Conservation (phyloP, 2,888 invertebrate species). For the Drosophila vallismaia region DNA sequence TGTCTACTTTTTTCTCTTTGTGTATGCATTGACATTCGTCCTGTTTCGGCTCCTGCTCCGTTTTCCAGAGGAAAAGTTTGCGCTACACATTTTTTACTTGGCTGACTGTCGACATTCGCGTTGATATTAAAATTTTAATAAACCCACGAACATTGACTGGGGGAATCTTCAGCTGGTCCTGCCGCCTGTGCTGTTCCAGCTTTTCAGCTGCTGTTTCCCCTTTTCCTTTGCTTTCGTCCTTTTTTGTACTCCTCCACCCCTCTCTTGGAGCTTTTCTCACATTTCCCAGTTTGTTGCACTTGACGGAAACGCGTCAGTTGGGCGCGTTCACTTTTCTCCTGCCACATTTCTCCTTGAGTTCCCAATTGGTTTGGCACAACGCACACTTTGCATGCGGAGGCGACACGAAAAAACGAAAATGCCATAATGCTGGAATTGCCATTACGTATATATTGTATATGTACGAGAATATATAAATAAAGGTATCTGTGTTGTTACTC, state of each 20-base stretch:
- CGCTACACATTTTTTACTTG: conserved; percentile 75
- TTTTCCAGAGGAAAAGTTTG: conserved; percentile 51
- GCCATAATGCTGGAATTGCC: conserved; percentile 63
- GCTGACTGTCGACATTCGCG: conserved; percentile 74
- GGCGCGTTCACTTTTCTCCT: conserved; percentile 14
- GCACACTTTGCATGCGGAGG: conserved; percentile 71
- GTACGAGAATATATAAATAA: neutral
- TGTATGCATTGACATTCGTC: conserved; percentile 70
- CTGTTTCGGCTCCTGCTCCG: conserved; percentile 37
- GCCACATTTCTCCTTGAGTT: conserved; percentile 4
- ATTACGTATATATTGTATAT: conserved; percentile 1
- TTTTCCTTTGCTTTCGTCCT: neutral
- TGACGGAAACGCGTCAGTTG: conserved; percentile 77
- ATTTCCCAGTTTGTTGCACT: conserved; percentile 70
- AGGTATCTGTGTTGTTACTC: neutral
- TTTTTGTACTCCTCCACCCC: too few relatives aligned
- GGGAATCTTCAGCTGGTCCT: conserved; percentile 45
- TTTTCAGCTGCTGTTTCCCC: conserved; percentile 4
- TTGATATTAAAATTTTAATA: conserved; percentile 79
- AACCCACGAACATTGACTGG: conserved; percentile 67
- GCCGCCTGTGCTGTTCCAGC: neutral
- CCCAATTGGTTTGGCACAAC: conserved; percentile 60
- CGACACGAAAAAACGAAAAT: conserved; percentile 72
- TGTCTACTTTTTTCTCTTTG: conserved; percentile 5
- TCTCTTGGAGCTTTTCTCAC: neutral